Percentiles rank a stretch among this genome's conserved stretches.
phyloP scores from a whole-genome alignment of 2,888 invertebrate species.

The Hymenopus coronatus region DNA sequence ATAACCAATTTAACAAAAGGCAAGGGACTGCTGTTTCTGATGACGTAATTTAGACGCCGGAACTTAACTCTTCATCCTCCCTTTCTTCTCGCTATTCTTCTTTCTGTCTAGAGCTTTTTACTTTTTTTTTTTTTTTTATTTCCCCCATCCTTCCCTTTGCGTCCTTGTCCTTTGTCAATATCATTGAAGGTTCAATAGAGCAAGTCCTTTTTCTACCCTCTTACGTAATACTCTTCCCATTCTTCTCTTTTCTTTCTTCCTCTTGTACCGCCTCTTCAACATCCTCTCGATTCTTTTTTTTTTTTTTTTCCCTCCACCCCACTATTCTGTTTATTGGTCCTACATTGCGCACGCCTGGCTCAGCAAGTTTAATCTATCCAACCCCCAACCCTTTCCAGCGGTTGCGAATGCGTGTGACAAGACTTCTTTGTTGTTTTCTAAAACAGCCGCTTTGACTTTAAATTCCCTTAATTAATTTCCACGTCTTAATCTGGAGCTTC shows the following conservation, averaged over 20 bases:
- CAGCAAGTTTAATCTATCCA: neutral
- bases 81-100: neutral
- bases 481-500: neutral
- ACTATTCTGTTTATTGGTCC: neutral
- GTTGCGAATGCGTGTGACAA: neutral
- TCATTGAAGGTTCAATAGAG: constrained; percentile 8
- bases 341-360: neutral
- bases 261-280: neutral
- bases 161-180: neutral
- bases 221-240: constrained; percentile 6
- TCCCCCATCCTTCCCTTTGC: neutral
- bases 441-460: neutral
- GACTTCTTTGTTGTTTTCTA: neutral
- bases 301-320: neutral
- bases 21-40: neutral
- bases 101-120: neutral
- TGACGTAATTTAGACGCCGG: neutral
- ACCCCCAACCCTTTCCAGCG: too few species aligned
- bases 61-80: neutral
- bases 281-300: neutral
- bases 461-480: neutral
- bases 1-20: neutral
- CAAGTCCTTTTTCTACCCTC: constrained; percentile 7
- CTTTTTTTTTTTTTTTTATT: neutral
- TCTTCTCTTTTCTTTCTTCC: neutral